Conservation (phyloP, 2,113 vertebrate genomes). For the Dasyornis broadbenti region DNA sequence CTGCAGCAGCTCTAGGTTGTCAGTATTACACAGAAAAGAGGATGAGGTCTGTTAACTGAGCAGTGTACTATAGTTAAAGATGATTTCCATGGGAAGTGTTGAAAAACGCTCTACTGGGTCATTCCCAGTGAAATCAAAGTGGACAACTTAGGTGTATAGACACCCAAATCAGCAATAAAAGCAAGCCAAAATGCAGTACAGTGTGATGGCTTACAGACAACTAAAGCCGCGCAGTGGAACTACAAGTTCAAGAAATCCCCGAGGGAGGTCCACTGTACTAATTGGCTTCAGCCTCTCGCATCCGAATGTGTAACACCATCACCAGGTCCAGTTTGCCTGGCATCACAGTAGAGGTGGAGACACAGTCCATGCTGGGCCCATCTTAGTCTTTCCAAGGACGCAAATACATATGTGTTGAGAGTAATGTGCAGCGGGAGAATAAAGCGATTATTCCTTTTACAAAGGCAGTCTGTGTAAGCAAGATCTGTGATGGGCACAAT, state of each 20-base stretch:
- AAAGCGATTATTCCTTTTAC: not conserved
- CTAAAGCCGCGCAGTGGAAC: fast-evolving
- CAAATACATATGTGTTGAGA: not conserved
- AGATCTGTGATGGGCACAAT: not conserved
- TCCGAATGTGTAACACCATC: not conserved
- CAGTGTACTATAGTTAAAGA: not conserved
- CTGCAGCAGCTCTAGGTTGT: not conserved
- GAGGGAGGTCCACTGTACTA: fast-evolving
- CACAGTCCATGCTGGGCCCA: fast-evolving
- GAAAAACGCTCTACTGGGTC: not conserved
- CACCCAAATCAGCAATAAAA: not conserved
- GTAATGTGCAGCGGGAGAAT: not conserved
- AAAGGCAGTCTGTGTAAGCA: not conserved
- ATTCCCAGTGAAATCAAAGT: not conserved
- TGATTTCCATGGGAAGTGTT: not conserved
- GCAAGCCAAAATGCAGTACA: not conserved
- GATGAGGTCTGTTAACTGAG: not conserved
- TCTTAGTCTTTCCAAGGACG: not conserved
- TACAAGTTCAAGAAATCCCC: not conserved
- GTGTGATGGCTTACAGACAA: not conserved
- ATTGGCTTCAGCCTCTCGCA: not conserved
- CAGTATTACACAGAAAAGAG: not conserved
- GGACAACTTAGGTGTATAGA: not conserved
- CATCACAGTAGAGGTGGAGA: not conserved
- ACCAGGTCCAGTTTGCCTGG: not conserved